Evolutionary conservation across 2,113 vertebrate genomes (phyloP).

Genomic region (Phodopus roborovskii): DNA sequence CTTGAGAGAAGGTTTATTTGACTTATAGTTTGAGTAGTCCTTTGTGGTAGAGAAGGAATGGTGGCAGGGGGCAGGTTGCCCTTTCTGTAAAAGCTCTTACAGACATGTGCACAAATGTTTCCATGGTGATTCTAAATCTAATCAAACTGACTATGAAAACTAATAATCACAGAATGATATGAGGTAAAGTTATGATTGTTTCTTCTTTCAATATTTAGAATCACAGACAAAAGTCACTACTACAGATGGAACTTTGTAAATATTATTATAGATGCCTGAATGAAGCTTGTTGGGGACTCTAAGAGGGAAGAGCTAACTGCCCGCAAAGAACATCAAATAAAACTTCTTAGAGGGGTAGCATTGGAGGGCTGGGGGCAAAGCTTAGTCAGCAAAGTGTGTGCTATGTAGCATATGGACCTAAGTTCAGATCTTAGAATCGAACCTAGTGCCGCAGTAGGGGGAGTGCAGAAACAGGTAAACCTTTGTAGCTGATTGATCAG

Average conservation of each 20-base stretch:
- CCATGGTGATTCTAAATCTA: neutral
- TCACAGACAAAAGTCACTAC: conserved; percentile 23
- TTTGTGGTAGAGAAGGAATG: neutral
- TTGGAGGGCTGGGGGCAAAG: neutral
- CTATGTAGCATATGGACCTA: neutral
- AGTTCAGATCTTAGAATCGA: neutral
- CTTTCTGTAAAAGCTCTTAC: neutral
- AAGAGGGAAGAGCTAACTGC: conserved; percentile 16
- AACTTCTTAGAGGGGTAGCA: neutral
- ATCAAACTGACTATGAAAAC: neutral
- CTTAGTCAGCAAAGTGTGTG: neutral
- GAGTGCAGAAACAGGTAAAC: neutral
- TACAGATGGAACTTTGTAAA: neutral
- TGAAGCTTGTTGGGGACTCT: conserved; percentile 26
- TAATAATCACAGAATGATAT: neutral
- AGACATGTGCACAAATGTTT: neutral
- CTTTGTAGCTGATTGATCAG: neutral
- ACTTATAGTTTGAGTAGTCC: neutral
- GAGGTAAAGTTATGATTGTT: neutral
- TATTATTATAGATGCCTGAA: neutral
- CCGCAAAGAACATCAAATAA: conserved; percentile 22
- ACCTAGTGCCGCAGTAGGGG: neutral
- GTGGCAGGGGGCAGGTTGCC: too few species aligned
- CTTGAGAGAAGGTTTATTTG: too few species aligned
- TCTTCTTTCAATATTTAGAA: neutral